phyloP scores from a whole-genome alignment of 2,888 invertebrate species.

The Druceiella hillmani region DNA sequence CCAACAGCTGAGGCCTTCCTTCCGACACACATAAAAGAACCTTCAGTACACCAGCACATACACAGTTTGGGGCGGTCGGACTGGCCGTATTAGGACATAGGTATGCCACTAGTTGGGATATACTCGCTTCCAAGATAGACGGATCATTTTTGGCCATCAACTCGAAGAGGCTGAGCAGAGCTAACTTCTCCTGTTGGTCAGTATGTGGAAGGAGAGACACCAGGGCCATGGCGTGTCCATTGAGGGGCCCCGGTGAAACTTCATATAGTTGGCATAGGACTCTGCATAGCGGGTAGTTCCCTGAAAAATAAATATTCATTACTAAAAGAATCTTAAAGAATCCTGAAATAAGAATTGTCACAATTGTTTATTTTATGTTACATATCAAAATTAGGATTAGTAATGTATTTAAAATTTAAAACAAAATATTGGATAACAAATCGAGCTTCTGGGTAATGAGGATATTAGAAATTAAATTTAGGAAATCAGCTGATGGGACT shows the following conservation, averaged over 20 bases:
- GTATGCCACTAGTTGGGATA: conserved; percentile 77
- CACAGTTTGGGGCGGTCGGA: conserved; percentile 40
- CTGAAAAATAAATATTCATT: conserved; percentile 47
- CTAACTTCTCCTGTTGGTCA: conserved; percentile 80
- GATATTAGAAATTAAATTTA: too few relatives aligned
- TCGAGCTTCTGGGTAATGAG: too few relatives aligned
- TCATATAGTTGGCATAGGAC: conserved; percentile 88
- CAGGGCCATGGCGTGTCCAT: conserved; percentile 78
- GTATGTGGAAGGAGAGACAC: conserved; percentile 76
- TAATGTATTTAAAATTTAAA: too few relatives aligned
- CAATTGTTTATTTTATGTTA: not conserved
- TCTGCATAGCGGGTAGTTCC: conserved; percentile 82
- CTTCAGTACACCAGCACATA: conserved; percentile 46
- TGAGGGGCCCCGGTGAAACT: conserved; percentile 79
- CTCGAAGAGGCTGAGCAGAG: conserved; percentile 76
- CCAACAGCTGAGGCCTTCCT: conserved; percentile 62
- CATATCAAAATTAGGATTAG: not conserved
- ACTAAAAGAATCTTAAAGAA: conserved; percentile 1
- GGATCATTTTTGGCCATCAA: conserved; percentile 78
- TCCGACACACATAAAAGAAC: conserved; percentile 72
- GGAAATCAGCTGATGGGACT: too few relatives aligned
- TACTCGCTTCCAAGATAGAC: conserved; percentile 72
- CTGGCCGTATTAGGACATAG: conserved; percentile 45
- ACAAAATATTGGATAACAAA: too few relatives aligned
- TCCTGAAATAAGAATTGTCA: not conserved